Base-by-base conservation (phyloP, 2,888 invertebrate species). In the Leistus spinibarbis region DNA sequence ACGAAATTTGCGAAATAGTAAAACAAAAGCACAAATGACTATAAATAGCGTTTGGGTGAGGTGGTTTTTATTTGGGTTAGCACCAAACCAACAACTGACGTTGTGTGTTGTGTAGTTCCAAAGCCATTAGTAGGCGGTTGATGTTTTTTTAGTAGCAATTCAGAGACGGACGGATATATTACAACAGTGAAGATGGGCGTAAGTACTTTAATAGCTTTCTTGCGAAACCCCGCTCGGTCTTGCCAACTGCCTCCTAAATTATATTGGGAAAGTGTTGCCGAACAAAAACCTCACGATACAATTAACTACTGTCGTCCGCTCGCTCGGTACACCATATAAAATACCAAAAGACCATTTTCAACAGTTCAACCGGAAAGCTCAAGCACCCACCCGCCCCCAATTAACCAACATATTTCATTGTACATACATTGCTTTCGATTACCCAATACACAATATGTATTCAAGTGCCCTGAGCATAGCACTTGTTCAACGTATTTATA, bases 121-220 rank as follows among this genome's bases (percentile, higher is more conserved):
- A 40, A 40, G 17, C 73, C 67, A 73, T 73, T 73, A n/a, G n/a
- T n/a, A 73, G 56, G 19, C 22, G n/a, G 60, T 19, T 62, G 73
- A 73, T 73, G 73, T 73, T 73, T 73, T 73, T 73, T 57, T 64
- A 72, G 66, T 53, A 40, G 73, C 19, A 73, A 73, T 73, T 67
- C 67, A 73, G 73, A 73, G 67, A 67, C n/a, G 67, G 67, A 67
- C n/a, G 67, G 73, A 73, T 73, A 73, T 73, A 73, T 73, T 73
- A 73, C 73, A 40, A 57, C 19, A 60, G 66, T 57, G 54, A 73
- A 67, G 67, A 67, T 16, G 73, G 73, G 40, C 73, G 73, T 67
- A 73, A 73, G 73, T 73, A 73, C 73, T 73, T 73, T 73, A 73
- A 67, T 73, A 73, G 73, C 73, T 67, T 67, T 67, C 73, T 67